Percentiles rank a stretch among this genome's conserved stretches.
Evolutionary conservation across 2,888 invertebrate species (phyloP).

Genomic region (Endotricha flammealis): DNA sequence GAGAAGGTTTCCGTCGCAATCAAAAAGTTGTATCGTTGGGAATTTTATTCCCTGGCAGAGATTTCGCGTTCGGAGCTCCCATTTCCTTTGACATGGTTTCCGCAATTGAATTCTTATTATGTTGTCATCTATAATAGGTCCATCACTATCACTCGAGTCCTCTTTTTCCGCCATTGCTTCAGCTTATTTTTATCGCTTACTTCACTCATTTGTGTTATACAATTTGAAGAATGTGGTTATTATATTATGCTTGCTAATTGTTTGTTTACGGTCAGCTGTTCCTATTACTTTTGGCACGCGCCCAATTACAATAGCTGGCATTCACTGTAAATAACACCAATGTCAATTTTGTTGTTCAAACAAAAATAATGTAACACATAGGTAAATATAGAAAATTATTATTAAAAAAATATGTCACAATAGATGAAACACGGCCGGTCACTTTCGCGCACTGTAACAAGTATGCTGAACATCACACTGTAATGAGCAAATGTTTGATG

Average conservation of each 20-base stretch:
- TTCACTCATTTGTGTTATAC: conserved; percentile 27
- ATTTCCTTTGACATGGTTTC: conserved; percentile 80
- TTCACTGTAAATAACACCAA: conserved; percentile 69
- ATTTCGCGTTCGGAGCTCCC: conserved; percentile 81
- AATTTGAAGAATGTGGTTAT: conserved; percentile 15
- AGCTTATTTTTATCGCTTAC: conserved; percentile 26
- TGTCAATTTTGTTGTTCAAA: conserved; percentile 73
- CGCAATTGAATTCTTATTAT: conserved; percentile 80
- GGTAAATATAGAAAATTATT: conserved; percentile 17
- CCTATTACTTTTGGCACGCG: conserved; percentile 49
- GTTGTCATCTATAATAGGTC: conserved; percentile 71
- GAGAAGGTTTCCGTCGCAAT: conserved; percentile 79
- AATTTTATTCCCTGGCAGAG: conserved; percentile 78
- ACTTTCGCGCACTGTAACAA: conserved; percentile 50
- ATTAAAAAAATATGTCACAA: conserved; percentile 22
- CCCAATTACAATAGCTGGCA: conserved; percentile 61
- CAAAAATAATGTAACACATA: conserved; percentile 36
- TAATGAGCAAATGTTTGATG: conserved; percentile 40
- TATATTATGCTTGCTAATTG: conserved; percentile 48
- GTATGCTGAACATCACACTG: conserved; percentile 56
- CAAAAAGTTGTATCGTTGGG: conserved; percentile 81
- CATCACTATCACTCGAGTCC: conserved; percentile 60
- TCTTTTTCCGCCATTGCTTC: conserved; percentile 53
- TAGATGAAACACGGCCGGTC: conserved; percentile 34
- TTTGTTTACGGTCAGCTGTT: conserved; percentile 76